A percentile compares a stretch with the other conserved stretches of the same genome.
phyloP scores from a whole-genome alignment of 2,797 vertebrate species.

The Anomalospiza imberbis region DNA sequence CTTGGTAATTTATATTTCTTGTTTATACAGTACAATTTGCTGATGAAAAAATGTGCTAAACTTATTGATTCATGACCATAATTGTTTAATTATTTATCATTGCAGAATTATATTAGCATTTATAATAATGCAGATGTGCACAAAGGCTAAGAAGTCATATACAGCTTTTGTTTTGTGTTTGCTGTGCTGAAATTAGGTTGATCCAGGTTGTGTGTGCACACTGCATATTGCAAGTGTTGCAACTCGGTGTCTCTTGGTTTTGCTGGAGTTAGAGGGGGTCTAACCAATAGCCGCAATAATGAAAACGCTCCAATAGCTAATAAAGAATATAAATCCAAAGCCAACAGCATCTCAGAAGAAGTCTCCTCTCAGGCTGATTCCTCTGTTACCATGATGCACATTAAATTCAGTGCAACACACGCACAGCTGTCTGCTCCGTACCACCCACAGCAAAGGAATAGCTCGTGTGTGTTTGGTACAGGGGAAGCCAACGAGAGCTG shows the following conservation, averaged over 20 bases:
- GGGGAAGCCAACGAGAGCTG: conserved; percentile 17
- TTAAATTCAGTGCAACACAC: conserved; percentile 41
- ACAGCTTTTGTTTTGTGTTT: conserved; percentile 87
- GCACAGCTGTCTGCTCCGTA: conserved; percentile 43
- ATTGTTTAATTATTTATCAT: conserved; percentile 99
- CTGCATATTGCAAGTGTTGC: conserved; percentile 41
- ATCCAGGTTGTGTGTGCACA: conserved; percentile 50
- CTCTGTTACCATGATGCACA: neutral
- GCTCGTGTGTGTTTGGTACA: neutral
- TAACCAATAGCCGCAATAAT: neutral
- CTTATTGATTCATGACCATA: conserved; percentile 99
- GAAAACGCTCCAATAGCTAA: neutral
- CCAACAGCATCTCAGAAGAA: neutral
- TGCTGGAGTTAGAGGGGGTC: neutral
- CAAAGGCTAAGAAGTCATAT: conserved; percentile 85
- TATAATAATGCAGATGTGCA: conserved; percentile 94
- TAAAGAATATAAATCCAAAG: conserved; percentile 28
- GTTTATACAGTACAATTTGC: conserved; percentile 99
- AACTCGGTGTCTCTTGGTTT: neutral
- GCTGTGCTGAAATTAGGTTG: conserved; percentile 61
- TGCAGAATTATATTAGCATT: conserved; percentile 99
- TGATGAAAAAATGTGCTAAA: conserved; percentile 98
- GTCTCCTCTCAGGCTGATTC: neutral
- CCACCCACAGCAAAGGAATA: conserved; percentile 48
- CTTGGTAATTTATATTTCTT: conserved; percentile 99